phyloP scores from a whole-genome alignment of 2,888 invertebrate species.

The Chouioia cunea region DNA sequence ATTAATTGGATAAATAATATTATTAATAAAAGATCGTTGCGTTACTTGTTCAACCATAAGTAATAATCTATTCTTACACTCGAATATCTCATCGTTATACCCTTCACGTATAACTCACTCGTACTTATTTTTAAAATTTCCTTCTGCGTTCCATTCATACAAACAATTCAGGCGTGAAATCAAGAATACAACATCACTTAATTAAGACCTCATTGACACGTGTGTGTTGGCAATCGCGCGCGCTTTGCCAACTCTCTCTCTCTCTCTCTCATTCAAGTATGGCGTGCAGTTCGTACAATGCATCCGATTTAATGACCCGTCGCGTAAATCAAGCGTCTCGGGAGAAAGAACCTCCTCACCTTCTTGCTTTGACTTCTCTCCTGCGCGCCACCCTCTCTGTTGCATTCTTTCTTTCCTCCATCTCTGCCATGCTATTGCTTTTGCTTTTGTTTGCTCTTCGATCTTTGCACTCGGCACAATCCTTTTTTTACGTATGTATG shows the following conservation, averaged over 20 bases:
- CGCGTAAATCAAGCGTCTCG: constrained; percentile 58
- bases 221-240: constrained; percentile 47
- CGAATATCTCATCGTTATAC: no score
- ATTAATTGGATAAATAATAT: no score
- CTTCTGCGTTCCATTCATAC: not conserved
- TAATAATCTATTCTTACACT: no score
- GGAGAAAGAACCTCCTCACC: constrained; percentile 22
- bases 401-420: not conserved
- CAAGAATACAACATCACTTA: constrained; percentile 45
- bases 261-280: no score
- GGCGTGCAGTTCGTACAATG: no score
- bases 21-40: no score
- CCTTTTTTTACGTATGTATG: not conserved
- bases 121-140: not conserved
- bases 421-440: not conserved
- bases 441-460: constrained; percentile 1
- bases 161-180: not conserved
- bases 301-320: constrained; percentile 61
- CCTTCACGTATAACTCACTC: no score
- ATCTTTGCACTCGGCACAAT: constrained; percentile 7
- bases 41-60: no score
- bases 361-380: constrained; percentile 22
- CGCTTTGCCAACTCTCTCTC: constrained; percentile 38
- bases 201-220: constrained; percentile 59
- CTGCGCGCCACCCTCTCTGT: constrained; percentile 1